Evolutionary conservation across 1,140 invertebrate genomes (phyloP), one percentile per base, ranked within the genome.

Genomic region (Drosophila micromelanica): DNA sequence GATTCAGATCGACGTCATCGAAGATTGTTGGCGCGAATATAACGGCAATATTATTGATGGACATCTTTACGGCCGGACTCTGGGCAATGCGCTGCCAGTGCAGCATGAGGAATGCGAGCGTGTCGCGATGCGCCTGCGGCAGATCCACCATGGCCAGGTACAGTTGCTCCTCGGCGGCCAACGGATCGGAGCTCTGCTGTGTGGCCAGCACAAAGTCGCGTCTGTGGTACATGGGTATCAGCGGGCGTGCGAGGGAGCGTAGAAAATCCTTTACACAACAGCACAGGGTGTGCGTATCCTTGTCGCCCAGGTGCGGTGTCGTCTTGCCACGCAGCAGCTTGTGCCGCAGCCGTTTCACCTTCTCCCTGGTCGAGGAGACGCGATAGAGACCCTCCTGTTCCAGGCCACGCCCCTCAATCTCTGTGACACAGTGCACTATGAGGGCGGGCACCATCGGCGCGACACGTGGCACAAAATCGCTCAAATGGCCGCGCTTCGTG

Each of bases 381-480:
- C 98, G 95, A 92, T 99, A 99, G 1, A 99, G 93, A 5, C 98
- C 98, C 38, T 96, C 94, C 93, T 98, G 97, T 12, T 93, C 94
- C 38, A 99, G 92, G 0, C 96, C 98, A 20, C 97, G 93, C 2
- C 94, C 93, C 93, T 99, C 98, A 23, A 99, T 90, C 54, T 99
- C 98, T 78, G 97, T 98, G 13, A 98, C 95, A 91, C 98, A 99
- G 90, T 99, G 98, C 38, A 99, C 96, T 69, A 99, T 94, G 3
- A 99, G 86, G 0, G 97, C 96, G 6, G 98, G 98, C 49, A 99
- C 96, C 96, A 98, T 97, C 1, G 98, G 98, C 13, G 96, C 93
- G 4, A 94, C 94, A 49, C 92, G 93, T 6, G 98, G 97, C 0
- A 96, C 95, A 89, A 95, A 98, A 92, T 98, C 97, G 30, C 95